Conservation (phyloP, 2,113 vertebrate species). For the Laticauda laticaudata region DNA sequence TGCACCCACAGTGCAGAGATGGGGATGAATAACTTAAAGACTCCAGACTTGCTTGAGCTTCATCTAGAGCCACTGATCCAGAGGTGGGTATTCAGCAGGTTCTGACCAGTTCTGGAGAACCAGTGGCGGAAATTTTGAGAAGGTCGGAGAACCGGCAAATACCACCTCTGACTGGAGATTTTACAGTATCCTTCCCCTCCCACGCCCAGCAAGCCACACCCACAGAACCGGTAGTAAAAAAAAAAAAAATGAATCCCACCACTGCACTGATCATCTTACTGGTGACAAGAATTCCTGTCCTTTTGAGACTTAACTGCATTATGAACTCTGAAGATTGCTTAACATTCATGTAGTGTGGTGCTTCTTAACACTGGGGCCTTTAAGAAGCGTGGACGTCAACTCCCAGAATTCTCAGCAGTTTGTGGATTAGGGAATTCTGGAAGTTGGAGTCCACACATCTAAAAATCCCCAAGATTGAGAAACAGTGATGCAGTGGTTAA, state of each 20-base stretch:
- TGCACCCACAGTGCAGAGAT: background rate
- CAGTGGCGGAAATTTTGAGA: no score
- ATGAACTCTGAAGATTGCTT: background rate
- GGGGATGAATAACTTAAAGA: background rate
- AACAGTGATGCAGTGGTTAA: background rate
- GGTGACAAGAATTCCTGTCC: background rate
- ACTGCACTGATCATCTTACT: background rate
- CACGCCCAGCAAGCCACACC: no score
- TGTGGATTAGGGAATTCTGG: background rate
- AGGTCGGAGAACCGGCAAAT: no score
- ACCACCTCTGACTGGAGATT: no score
- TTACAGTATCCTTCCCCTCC: no score
- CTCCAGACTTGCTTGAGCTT: background rate
- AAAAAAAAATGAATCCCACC: background rate
- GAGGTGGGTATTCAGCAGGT: no score
- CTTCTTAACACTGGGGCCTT: background rate
- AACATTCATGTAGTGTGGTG: background rate
- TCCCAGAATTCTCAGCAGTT: background rate
- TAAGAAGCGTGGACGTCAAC: background rate
- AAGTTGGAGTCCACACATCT: background rate
- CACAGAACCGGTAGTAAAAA: no score
- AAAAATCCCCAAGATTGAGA: background rate
- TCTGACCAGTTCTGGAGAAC: no score
- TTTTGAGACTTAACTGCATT: background rate
- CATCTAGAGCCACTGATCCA: background rate